Evolutionary conservation across 30 jellyfish, hydroid and myxozoan species (phyloP).

Genomic region (Aurelia sp.): DNA sequence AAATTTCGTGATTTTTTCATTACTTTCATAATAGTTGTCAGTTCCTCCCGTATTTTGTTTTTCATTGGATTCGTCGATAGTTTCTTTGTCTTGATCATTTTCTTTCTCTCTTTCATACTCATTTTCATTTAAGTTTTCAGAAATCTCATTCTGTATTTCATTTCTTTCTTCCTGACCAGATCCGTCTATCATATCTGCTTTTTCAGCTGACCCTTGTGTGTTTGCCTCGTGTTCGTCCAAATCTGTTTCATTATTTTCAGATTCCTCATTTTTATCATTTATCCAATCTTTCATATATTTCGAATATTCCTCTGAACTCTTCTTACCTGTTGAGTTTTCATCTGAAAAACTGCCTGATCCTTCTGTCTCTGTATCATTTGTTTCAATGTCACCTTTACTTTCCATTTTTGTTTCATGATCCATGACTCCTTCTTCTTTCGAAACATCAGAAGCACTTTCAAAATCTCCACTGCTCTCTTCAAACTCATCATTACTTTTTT

Average conservation of each 20-base stretch:
- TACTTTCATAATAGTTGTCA: not conserved
- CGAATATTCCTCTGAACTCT: slow-evolving; percentile 22
- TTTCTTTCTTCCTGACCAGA: slow-evolving; percentile 8
- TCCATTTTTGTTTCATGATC: not conserved
- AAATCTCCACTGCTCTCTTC: no score
- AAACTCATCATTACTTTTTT: no score
- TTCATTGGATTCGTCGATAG: not conserved
- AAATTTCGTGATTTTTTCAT: not conserved
- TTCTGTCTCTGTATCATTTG: not conserved
- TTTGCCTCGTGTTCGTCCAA: not conserved
- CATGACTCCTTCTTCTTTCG: not conserved
- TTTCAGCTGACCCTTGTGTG: not conserved
- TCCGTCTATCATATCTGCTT: not conserved
- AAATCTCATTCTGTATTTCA: no score
- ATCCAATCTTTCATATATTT: slow-evolving; percentile 28
- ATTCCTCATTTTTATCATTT: slow-evolving; percentile 1
- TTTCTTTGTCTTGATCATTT: not conserved
- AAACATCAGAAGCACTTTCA: not conserved
- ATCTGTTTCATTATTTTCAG: not conserved
- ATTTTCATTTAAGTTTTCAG: not conserved
- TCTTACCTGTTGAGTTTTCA: not conserved
- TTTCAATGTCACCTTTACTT: no score
- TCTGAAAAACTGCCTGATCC: not conserved
- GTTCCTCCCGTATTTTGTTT: not conserved
- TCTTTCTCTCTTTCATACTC: not conserved